Conservation (phyloP, 2,888 invertebrate species). For the Aromia moschata region DNA sequence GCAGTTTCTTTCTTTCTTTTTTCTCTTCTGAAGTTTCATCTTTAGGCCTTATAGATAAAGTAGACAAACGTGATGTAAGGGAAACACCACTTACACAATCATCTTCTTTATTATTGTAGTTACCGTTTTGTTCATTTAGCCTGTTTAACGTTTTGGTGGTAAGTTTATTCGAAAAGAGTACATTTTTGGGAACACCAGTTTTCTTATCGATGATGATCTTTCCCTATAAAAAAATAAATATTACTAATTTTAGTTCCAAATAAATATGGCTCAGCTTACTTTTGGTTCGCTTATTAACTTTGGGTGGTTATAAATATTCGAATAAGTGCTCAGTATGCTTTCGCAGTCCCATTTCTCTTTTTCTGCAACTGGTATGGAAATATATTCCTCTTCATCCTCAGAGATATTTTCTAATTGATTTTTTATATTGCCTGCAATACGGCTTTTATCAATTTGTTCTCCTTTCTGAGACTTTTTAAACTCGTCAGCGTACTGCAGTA, state of each 20-base stretch:
- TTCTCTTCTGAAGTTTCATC: conserved; percentile 83
- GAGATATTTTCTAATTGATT: conserved; percentile 42
- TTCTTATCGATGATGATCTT: conserved; percentile 77
- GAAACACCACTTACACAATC: conserved; percentile 72
- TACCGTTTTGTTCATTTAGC: conserved; percentile 66
- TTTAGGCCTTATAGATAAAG: conserved; percentile 76
- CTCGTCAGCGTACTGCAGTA: conserved; percentile 79
- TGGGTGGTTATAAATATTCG: conserved; percentile 92
- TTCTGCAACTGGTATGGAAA: conserved; percentile 70
- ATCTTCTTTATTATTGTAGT: conserved; percentile 60
- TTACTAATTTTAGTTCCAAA: neutral
- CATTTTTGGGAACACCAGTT: conserved; percentile 79
- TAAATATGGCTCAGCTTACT: conserved; percentile 60
- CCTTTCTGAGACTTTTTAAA: conserved; percentile 71
- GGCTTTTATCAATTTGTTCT: conserved; percentile 68
- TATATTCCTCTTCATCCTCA: conserved; percentile 68
- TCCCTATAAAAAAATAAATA: conserved; percentile 46
- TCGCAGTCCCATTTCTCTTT: conserved; percentile 90
- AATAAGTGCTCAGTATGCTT: conserved; percentile 88
- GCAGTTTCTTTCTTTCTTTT: conserved; percentile 77
- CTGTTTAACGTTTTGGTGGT: conserved; percentile 76
- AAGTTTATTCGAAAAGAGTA: conserved; percentile 70
- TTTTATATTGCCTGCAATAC: conserved; percentile 48
- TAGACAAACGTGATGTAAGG: conserved; percentile 74
- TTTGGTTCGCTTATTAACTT: conserved; percentile 82